Base-by-base conservation (phyloP, 2,797 vertebrate genomes). In the Centroberyx gerrardi region DNA sequence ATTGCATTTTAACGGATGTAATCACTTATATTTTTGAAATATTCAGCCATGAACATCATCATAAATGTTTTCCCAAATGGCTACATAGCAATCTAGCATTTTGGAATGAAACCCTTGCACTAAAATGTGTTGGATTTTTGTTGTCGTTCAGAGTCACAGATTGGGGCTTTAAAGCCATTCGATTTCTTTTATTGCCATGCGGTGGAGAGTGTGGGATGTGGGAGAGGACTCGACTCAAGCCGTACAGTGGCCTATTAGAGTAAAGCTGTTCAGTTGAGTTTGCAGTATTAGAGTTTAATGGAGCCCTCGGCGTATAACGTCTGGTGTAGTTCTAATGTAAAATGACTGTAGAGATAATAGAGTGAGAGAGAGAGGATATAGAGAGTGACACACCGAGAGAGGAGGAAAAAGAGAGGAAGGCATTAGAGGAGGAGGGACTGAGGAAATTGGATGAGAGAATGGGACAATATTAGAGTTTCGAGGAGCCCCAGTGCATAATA, bases 221-320 rank as follows among this genome's bases (percentile, higher is more conserved):
- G 46, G 33, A 40, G 76, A 42, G 49, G 17, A 29, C 48, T 27
- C 44, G 66, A 54, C 72, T 31, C 14, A 6, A 52, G 67, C 61
- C 44, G 67, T 40, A 68, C 69, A 27, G 63, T 22, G 31, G 62
- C 60, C 77, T 68, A 54, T 86, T 69, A 78, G 46, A 68, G 62
- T 0, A 60, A 62, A 63, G 36, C 63, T 18, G 64, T 74, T 82
- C 67, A 44, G 17, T 83, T 74, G 63, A 61, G 66, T 68, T 77
- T 69, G 78, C 74, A 51, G 66, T 69, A 3, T 27, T 33, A 33
- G 72, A 29, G 27, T 78, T 81, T 88, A 82, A 90, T 81, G 73
- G 81, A 55, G 84, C 55, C 76, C 78, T 71, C 4, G 15, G 78
- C 66, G 69, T 77, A 64, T 78, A 84, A 72, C 6, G 28, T 78